Base-by-base conservation (phyloP, 2,888 invertebrate species). In the Colletes collaris region DNA sequence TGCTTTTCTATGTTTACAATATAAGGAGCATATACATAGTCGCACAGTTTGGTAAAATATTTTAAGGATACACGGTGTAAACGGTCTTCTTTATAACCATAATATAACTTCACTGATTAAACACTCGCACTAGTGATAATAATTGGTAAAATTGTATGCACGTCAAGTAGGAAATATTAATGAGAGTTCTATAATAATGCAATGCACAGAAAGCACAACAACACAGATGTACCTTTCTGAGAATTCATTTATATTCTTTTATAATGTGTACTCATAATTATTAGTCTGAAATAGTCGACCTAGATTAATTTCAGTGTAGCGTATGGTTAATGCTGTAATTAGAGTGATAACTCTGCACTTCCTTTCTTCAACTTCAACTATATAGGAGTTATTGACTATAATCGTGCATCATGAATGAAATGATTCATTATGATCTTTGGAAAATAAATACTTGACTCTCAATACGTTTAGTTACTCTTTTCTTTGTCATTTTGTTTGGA, bases 191-290 rank as follows among this genome's bases (percentile, higher is more conserved):
- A 52, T 11, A 16, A 69, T 46, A 74, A 64, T 53, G 19, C 37
- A 16, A 59, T 27, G 27, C 27, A 35, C n/a, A 53, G 35, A 66
- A 64, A n/a, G 35, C 62, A 56, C 50, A 49, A 56, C 44, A 40
- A 49, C 64, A 46, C 6, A 52, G 4, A 50, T 13, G 27, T 55
- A 82, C 86, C 84, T 88, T 82, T 79, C 83, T 81, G 86, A 84
- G 86, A 83, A 85, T 86, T 83, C 76, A 76, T 85, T 87, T 87
- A 88, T 89, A 86, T 88, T 89, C 72, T 73, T 87, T 82, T 85
- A 83, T 86, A 75, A 81, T 69, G 63, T 86, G 86, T 82, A 88
- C 85, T 84, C 88, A 81, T 85, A 85, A 86, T 86, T 86, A 86
- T 84, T 85, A 84, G 79, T 83, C 73, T 83, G 79, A 85, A 83